phyloP scores from a whole-genome alignment of 2,888 invertebrate genomes.

The Hirtodrosophila alboralis region DNA sequence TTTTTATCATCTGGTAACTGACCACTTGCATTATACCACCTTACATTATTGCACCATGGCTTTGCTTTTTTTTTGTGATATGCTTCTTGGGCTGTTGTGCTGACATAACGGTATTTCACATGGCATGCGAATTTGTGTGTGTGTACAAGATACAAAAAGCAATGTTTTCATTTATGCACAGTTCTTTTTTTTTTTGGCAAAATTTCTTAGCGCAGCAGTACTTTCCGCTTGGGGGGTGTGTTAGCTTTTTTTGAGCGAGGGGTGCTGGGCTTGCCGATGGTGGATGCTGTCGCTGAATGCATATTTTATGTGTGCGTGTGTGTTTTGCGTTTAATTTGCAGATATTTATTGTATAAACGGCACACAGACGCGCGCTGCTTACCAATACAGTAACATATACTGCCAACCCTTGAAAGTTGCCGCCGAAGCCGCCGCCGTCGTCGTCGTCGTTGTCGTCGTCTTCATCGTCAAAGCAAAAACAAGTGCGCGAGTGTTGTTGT shows the following conservation, averaged over 20 bases:
- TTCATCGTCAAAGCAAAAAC: conserved; percentile 37
- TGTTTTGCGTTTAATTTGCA: conserved; percentile 60
- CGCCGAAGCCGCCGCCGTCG: conserved; percentile 16
- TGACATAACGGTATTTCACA: conserved; percentile 66
- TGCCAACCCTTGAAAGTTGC: conserved; percentile 58
- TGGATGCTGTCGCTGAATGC: conserved; percentile 18
- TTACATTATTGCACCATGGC: too few species aligned
- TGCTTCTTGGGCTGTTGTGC: conserved; percentile 36
- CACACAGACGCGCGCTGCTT: conserved; percentile 32
- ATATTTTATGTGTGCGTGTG: conserved; percentile 32
- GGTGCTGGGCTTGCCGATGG: conserved; percentile 2
- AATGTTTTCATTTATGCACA: too few species aligned
- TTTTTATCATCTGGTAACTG: too few species aligned
- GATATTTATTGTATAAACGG: conserved; percentile 51
- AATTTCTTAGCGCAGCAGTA: conserved; percentile 2
- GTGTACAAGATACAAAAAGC: too few species aligned
- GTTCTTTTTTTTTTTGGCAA: conserved; percentile 4
- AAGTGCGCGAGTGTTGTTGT: conserved; percentile 60
- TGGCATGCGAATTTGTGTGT: conserved; percentile 2
- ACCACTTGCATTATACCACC: too few species aligned
- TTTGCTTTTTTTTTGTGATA: conserved; percentile 21
- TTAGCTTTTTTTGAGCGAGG: not conserved
- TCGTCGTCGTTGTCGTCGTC: conserved; percentile 28
- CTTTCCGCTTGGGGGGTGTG: conserved; percentile 1
- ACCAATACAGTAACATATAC: conserved; percentile 57